Evolutionary conservation across 2,113 vertebrate genomes (phyloP).

Genomic region (Eurypyga helias): DNA sequence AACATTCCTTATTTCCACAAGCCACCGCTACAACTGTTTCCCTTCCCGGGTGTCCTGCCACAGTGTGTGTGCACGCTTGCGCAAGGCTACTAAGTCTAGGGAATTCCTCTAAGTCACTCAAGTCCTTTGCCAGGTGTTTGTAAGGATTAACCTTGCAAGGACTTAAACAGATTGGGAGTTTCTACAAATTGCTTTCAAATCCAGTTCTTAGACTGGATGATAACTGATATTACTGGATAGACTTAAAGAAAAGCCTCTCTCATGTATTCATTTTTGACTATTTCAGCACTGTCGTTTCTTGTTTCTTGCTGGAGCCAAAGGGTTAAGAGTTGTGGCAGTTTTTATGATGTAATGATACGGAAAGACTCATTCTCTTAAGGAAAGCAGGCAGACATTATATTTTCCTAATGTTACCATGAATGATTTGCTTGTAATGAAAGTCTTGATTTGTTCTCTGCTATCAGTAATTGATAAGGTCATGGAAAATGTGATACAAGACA

Average conservation of each 20-base stretch:
- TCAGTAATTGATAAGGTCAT: slow-evolving; percentile 67
- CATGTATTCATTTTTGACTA: neutral
- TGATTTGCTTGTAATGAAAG: neutral
- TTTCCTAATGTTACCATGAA: slow-evolving; percentile 30
- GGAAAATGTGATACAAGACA: slow-evolving; percentile 69
- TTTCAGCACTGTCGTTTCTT: neutral
- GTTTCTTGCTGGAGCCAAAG: neutral
- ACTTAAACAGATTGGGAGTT: slow-evolving; percentile 16
- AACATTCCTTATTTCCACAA: neutral
- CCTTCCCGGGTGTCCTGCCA: neutral
- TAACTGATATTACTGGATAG: slow-evolving; percentile 9
- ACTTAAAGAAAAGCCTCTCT: neutral
- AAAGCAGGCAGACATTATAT: neutral
- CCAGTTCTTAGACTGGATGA: neutral
- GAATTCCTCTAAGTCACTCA: slow-evolving; percentile 1
- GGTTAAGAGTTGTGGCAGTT: neutral
- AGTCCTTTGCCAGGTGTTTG: slow-evolving; percentile 23
- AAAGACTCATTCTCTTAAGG: neutral
- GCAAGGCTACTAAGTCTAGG: neutral
- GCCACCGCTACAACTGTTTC: neutral
- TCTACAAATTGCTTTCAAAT: slow-evolving; percentile 46
- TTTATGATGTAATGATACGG: neutral
- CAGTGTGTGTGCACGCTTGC: neutral
- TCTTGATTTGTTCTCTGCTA: slow-evolving; percentile 53
- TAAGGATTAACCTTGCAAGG: neutral